Evolutionary conservation across 1,140 invertebrate genomes (phyloP).

Genomic region (Pogonognathellus flavescens): DNA sequence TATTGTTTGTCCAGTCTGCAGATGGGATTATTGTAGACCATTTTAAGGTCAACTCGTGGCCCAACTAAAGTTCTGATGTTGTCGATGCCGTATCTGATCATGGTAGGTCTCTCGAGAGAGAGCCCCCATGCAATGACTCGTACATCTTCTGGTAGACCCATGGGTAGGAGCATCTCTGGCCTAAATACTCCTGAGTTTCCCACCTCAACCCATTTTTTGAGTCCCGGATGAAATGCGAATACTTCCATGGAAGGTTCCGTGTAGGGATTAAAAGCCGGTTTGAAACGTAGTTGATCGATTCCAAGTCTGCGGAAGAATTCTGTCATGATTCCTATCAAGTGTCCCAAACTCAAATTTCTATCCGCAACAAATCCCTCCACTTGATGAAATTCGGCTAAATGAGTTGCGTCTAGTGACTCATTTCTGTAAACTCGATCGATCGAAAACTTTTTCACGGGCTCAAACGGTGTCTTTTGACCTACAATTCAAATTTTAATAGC

Average conservation of each 20-base stretch:
- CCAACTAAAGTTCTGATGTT: constrained; percentile 98
- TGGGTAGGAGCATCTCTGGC: no score
- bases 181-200: constrained; percentile 98
- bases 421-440: constrained; percentile 99
- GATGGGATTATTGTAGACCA: no score
- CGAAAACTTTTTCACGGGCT: constrained; percentile 95
- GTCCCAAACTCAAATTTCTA: constrained; percentile 89
- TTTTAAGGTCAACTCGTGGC: constrained; percentile 93
- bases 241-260: constrained; percentile 99
- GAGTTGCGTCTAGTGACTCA: constrained; percentile 98
- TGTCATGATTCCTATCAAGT: constrained; percentile 90
- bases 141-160: no score
- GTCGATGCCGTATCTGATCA: constrained; percentile 94
- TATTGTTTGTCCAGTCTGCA: constrained; percentile 88
- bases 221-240: constrained; percentile 93
- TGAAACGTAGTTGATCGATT: constrained; percentile 93
- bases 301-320: constrained; percentile 96
- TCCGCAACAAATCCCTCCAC: constrained; percentile 97
- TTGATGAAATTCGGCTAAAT: constrained; percentile 99
- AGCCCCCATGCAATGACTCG: constrained; percentile 97
- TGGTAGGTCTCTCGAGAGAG: constrained; percentile 95
- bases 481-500: constrained; percentile 12
- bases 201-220: constrained; percentile 82
- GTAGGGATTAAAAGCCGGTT: constrained; percentile 99
- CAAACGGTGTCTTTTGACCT: constrained; percentile 77